Conservation (phyloP, 2,888 invertebrate genomes). For the Cheiracanthium punctorium region DNA sequence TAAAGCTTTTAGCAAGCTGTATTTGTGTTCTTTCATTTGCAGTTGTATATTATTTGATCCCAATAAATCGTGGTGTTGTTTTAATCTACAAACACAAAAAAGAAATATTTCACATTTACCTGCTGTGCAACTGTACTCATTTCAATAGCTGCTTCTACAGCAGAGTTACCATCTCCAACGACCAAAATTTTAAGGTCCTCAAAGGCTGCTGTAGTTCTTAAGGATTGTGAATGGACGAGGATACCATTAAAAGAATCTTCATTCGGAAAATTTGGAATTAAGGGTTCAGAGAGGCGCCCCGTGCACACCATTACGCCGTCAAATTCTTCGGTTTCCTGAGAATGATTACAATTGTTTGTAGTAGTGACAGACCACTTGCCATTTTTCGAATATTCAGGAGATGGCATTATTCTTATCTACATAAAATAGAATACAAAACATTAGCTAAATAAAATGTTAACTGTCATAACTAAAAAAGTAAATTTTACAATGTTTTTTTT, state of each 20-base stretch:
- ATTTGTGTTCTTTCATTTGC: no score
- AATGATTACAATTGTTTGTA: not conserved
- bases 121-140: constrained; percentile 74
- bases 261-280: constrained; percentile 76
- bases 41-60: no score
- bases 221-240: constrained; percentile 72
- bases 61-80: no score
- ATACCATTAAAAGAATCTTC: constrained; percentile 74
- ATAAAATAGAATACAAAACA: no score
- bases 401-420: constrained; percentile 25
- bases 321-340: constrained; percentile 73
- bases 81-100: no score
- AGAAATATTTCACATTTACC: no score
- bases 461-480: no score
- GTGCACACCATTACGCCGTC: constrained; percentile 78
- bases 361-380: constrained; percentile 62
- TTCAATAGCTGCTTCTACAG: constrained; percentile 76
- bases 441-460: no score
- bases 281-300: constrained; percentile 77
- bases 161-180: constrained; percentile 78
- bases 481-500: no score
- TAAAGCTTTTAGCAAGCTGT: no score
- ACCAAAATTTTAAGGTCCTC: constrained; percentile 76
- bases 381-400: constrained; percentile 64
- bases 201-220: constrained; percentile 67